Conservation (phyloP, 2,888 invertebrate genomes). For the Balanococcus diminutus region DNA sequence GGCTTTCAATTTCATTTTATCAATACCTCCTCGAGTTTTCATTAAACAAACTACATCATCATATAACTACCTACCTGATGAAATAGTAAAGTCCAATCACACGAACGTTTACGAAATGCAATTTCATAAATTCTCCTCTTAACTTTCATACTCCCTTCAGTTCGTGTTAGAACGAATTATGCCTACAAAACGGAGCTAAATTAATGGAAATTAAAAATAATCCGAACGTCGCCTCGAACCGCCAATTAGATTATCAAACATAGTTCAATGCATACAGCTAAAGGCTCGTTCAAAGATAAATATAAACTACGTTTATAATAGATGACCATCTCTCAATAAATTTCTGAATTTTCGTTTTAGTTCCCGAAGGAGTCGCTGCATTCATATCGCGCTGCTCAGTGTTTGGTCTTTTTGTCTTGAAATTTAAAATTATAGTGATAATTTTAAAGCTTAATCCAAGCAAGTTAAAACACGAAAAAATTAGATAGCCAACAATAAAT, state of each 20-base stretch:
- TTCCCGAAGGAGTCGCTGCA: too few species aligned
- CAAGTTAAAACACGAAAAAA: too few species aligned
- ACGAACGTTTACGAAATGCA: not conserved
- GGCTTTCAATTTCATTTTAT: not conserved
- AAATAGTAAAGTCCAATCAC: not conserved
- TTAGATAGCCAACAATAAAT: too few species aligned
- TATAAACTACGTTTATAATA: too few species aligned
- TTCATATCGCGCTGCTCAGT: too few species aligned
- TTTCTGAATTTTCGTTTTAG: too few species aligned
- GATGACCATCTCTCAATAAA: too few species aligned
- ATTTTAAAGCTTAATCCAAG: too few species aligned
- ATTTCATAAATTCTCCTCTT: not conserved
- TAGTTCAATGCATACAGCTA: not conserved
- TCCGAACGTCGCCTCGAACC: not conserved
- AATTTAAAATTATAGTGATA: too few species aligned
- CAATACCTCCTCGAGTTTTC: not conserved
- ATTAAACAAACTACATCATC: not conserved
- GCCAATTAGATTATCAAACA: not conserved
- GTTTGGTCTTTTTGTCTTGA: too few species aligned
- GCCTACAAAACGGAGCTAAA: not conserved
- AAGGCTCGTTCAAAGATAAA: too few species aligned
- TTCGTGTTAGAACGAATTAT: not conserved
- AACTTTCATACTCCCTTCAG: not conserved
- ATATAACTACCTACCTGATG: not conserved
- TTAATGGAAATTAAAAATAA: not conserved